These are phyloP conservation scores for Luperina nickerlii DNA, from an alignment of 2,888 invertebrate genomes.

Conservation along the genomic window DNA sequence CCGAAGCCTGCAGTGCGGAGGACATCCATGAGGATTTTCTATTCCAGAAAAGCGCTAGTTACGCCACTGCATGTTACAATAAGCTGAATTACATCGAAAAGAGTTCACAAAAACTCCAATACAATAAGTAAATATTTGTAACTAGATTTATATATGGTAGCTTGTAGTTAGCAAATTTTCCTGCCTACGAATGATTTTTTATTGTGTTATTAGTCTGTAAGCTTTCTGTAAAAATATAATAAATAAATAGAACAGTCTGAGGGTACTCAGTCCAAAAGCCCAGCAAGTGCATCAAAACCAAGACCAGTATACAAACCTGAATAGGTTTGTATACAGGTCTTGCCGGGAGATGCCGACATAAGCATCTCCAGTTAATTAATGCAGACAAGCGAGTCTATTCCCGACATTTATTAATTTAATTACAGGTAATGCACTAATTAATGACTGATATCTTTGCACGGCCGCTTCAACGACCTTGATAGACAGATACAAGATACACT, in stretches of 20 bases:
- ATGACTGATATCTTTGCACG: constrained; percentile 25
- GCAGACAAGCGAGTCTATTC: constrained; percentile 10
- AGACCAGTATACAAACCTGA: no score
- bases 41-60: no score
- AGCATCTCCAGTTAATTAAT: constrained; percentile 32
- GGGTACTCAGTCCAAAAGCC: not conserved
- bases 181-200: no score
- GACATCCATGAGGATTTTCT: no score
- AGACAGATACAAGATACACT: not conserved
- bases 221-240: no score
- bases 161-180: no score
- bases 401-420: constrained; percentile 35
- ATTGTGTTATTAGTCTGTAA: no score
- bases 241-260: no score
- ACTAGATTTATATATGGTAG: no score
- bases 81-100: not conserved
- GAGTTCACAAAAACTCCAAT: not conserved
- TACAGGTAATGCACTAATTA: constrained; percentile 47
- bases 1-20: no score
- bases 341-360: no score
- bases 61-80: not conserved
- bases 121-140: not conserved
- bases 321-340: no score
- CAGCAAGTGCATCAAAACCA: not conserved
- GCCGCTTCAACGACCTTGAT: constrained; percentile 26